Conservation (phyloP, 2,888 invertebrate species). For the Drosophila ustulata region DNA sequence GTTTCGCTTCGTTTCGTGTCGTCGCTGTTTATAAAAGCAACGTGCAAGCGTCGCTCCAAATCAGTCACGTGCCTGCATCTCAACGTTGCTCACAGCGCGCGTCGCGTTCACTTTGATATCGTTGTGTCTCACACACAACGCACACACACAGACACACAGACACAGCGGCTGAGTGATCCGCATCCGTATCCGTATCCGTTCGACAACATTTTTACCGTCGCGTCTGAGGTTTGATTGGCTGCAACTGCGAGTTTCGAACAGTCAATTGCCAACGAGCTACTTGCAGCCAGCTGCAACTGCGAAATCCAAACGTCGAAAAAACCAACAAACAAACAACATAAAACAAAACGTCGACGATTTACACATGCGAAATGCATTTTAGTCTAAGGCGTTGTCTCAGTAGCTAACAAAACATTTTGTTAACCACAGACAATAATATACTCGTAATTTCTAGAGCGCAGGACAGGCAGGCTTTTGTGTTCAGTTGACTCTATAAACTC, state of each 20-base stretch:
- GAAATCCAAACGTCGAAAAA: background rate
- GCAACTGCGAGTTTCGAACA: slow-evolving; percentile 16
- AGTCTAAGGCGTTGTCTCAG: slow-evolving; percentile 56
- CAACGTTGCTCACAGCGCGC: slow-evolving; percentile 65
- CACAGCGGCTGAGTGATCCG: slow-evolving; percentile 69
- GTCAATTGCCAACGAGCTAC: slow-evolving; percentile 1
- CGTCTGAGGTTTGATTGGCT: slow-evolving; percentile 68
- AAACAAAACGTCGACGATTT: slow-evolving; percentile 15
- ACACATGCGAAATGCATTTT: slow-evolving; percentile 41
- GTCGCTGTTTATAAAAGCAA: slow-evolving; percentile 74
- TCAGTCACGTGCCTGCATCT: slow-evolving; percentile 81
- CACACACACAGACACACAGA: background rate
- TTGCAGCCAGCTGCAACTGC: slow-evolving; percentile 6
- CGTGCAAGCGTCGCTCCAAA: slow-evolving; percentile 59
- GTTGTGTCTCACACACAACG: slow-evolving; percentile 1
- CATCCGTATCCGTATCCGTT: slow-evolving; percentile 56
- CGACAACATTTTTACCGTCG: slow-evolving; percentile 45
- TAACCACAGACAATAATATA: slow-evolving; percentile 43
- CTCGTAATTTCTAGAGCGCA: slow-evolving; percentile 58
- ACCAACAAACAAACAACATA: background rate
- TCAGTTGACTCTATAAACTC: slow-evolving; percentile 35
- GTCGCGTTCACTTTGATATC: slow-evolving; percentile 48
- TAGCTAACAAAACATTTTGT: slow-evolving; percentile 16
- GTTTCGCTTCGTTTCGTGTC: background rate
- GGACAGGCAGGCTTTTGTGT: slow-evolving; percentile 66